A percentile compares a stretch with the other conserved stretches of the same genome.
These are phyloP conservation scores for Orcinus orca DNA, from an alignment of 2,113 vertebrate species.

Conservation along the genomic window DNA sequence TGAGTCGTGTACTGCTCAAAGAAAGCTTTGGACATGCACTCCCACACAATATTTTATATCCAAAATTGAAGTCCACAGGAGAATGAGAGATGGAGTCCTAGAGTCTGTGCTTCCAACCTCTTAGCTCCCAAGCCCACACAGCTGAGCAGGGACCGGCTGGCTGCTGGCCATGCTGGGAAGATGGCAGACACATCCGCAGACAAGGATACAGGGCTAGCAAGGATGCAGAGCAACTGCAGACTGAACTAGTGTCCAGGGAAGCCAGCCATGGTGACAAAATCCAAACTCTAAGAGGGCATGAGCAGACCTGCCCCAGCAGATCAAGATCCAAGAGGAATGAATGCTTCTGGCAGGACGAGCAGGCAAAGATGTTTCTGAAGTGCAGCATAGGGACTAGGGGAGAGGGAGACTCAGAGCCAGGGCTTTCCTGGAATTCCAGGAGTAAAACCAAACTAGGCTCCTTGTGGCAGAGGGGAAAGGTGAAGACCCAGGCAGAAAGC, in stretches of 20 bases:
- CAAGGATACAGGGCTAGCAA: background rate
- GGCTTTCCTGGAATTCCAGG: background rate
- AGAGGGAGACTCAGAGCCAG: background rate
- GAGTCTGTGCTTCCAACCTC: background rate
- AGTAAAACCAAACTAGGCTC: background rate
- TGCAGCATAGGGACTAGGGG: too few species aligned
- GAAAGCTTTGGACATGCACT: background rate
- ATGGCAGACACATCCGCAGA: background rate
- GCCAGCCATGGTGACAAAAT: background rate
- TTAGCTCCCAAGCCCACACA: background rate
- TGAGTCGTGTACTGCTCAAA: background rate
- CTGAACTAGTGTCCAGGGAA: background rate
- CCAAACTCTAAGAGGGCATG: background rate
- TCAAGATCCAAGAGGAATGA: background rate
- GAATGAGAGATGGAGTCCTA: background rate
- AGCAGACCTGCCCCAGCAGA: background rate
- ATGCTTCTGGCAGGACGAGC: background rate
- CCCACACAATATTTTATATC: background rate
- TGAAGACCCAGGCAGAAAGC: background rate
- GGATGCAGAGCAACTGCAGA: background rate
- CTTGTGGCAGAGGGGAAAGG: rapidly evolving
- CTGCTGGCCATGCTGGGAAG: background rate
- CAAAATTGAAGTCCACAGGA: background rate
- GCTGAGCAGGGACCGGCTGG: background rate
- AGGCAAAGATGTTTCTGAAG: background rate